Evolutionary conservation across 2,888 invertebrate genomes (phyloP).

Genomic region (Deilephila porcellus): DNA sequence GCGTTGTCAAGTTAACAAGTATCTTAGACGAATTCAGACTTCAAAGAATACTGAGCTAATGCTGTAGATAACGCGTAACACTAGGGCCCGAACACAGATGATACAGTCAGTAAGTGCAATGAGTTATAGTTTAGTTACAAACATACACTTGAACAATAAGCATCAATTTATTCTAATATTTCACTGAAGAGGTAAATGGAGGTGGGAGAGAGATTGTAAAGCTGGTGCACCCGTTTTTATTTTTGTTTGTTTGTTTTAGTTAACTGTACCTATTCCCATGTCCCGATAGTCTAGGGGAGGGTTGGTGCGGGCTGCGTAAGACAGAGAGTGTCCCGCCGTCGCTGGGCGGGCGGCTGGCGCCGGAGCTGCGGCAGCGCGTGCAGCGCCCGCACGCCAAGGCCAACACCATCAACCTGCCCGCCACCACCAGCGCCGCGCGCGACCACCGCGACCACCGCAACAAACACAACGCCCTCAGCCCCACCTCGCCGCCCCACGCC

Average conservation of each 20-base stretch:
- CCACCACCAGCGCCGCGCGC: conserved; percentile 61
- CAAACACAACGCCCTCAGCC: conserved; percentile 64
- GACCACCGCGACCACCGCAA: conserved; percentile 58
- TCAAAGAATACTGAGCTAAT: conserved; percentile 16
- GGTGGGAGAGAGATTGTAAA: conserved; percentile 35
- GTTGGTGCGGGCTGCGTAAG: conserved; percentile 75
- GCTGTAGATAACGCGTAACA: conserved; percentile 22
- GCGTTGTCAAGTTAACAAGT: not conserved
- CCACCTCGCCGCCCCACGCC: conserved; percentile 74
- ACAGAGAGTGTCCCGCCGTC: conserved; percentile 77
- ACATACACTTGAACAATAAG: too few relatives aligned
- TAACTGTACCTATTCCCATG: conserved; percentile 40
- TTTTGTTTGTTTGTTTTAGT: conserved; percentile 60
- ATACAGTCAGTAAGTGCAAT: too few relatives aligned
- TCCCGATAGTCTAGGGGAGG: conserved; percentile 68
- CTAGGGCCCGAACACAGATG: not conserved
- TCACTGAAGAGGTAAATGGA: not conserved
- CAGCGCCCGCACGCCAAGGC: conserved; percentile 81
- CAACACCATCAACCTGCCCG: conserved; percentile 86
- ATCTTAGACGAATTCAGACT: not conserved
- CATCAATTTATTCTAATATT: not conserved
- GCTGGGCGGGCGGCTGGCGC: conserved; percentile 65
- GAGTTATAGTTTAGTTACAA: too few relatives aligned
- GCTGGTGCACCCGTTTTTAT: conserved; percentile 65
- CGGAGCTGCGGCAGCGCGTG: conserved; percentile 67